These are phyloP conservation scores for Thamnophis elegans DNA, from an alignment of 2,797 vertebrate genomes.

Conservation along the genomic window DNA sequence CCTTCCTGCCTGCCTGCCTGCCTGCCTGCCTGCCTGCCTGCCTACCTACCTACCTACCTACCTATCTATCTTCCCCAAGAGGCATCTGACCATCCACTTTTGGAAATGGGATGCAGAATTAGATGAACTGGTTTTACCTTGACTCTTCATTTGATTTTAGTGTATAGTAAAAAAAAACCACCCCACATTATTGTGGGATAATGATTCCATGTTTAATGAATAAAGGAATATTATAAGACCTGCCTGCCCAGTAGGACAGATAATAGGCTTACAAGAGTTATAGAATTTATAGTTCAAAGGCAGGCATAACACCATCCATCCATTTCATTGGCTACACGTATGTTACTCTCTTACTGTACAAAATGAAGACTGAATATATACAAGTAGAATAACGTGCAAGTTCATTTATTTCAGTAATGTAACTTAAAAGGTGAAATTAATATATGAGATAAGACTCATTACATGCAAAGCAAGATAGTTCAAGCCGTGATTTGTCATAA, in stretches of 20 bases:
- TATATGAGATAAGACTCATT: too few relatives aligned
- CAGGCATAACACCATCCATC: neutral
- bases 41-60: fast-evolving
- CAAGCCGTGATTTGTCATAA: too few relatives aligned
- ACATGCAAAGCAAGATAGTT: too few relatives aligned
- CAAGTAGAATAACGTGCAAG: too few relatives aligned
- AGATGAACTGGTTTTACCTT: neutral
- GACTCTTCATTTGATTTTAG: neutral
- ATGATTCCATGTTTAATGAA: neutral
- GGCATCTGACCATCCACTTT: neutral
- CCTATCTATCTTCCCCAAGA: neutral
- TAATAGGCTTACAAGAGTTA: neutral
- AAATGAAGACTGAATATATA: neutral
- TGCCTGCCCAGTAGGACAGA: neutral
- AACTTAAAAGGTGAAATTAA: too few relatives aligned
- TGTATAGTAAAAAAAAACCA: neutral
- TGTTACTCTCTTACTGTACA: neutral
- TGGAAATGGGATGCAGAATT: neutral
- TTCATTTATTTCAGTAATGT: too few relatives aligned
- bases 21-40: fast-evolving
- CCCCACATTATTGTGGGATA: neutral
- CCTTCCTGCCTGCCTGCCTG: too few relatives aligned
- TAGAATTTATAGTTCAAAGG: neutral
- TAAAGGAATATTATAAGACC: neutral
- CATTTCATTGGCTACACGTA: neutral